phyloP scores from a whole-genome alignment of 2,888 invertebrate genomes.

The Thecophora atra region DNA sequence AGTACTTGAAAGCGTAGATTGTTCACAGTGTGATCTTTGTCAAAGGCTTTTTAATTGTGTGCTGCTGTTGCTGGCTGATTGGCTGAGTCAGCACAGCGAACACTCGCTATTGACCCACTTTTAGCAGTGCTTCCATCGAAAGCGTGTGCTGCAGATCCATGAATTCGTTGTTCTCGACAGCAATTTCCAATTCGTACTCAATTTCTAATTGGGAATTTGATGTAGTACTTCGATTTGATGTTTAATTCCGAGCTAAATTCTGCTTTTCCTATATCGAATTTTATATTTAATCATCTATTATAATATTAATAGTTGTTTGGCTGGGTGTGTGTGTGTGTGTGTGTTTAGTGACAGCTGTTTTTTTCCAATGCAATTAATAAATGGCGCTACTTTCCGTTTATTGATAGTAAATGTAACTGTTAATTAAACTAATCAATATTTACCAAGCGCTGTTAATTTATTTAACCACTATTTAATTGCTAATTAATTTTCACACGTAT shows the following conservation, averaged over 20 bases:
- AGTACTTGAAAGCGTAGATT: neutral
- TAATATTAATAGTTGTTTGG: neutral
- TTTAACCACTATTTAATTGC: too few relatives aligned
- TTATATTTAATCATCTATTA: neutral
- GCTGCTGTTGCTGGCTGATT: neutral
- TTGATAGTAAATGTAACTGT: neutral
- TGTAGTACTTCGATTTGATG: neutral
- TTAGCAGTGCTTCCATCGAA: neutral
- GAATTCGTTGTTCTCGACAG: neutral
- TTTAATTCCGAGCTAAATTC: neutral
- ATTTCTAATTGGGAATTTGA: neutral
- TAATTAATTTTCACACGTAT: too few relatives aligned
- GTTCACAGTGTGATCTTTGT: neutral
- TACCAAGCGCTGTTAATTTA: too few relatives aligned
- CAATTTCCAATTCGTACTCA: neutral
- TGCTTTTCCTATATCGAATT: neutral
- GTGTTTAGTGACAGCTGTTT: too few relatives aligned
- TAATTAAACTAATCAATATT: too few relatives aligned
- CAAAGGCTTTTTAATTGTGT: neutral
- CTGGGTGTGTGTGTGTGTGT: too few relatives aligned
- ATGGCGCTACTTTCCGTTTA: neutral
- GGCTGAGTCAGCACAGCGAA: constrained; percentile 5
- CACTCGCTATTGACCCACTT: constrained; percentile 23
- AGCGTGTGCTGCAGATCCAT: neutral
- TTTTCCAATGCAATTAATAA: neutral